phyloP scores from a whole-genome alignment of 2,113 vertebrate species.

The Typhlomys cinereus region DNA sequence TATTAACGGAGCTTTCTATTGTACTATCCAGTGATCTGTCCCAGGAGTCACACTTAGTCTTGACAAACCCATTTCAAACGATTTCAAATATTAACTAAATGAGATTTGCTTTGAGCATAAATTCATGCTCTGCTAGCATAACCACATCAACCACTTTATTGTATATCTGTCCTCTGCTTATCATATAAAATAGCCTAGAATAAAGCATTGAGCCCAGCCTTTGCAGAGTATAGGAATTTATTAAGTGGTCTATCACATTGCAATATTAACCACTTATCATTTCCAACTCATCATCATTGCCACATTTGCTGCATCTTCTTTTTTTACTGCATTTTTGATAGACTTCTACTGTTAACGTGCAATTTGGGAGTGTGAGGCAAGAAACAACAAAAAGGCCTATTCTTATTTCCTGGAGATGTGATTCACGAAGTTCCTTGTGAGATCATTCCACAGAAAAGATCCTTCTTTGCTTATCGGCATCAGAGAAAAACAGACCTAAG shows the following conservation, averaged over 20 bases:
- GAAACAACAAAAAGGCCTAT: not conserved
- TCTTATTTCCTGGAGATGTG: not conserved
- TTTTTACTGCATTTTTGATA: not conserved
- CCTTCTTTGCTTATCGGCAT: too few species aligned
- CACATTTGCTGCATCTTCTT: not conserved
- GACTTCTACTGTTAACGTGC: not conserved
- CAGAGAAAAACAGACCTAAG: not conserved
- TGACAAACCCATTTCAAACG: not conserved
- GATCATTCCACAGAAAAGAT: too few species aligned
- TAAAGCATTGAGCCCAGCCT: not conserved
- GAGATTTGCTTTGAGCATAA: not conserved
- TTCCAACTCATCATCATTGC: not conserved
- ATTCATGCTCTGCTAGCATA: not conserved
- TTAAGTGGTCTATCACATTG: not conserved
- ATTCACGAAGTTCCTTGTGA: too few species aligned
- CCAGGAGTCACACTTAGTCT: not conserved
- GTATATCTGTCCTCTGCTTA: not conserved
- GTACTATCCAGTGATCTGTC: not conserved
- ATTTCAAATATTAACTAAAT: not conserved
- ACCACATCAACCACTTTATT: not conserved
- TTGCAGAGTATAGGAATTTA: not conserved
- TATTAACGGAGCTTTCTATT: not conserved
- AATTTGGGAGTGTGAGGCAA: not conserved
- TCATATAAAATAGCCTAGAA: not conserved
- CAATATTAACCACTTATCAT: not conserved